phyloP scores from a whole-genome alignment of 2,888 invertebrate species.

The Biston betularia region DNA sequence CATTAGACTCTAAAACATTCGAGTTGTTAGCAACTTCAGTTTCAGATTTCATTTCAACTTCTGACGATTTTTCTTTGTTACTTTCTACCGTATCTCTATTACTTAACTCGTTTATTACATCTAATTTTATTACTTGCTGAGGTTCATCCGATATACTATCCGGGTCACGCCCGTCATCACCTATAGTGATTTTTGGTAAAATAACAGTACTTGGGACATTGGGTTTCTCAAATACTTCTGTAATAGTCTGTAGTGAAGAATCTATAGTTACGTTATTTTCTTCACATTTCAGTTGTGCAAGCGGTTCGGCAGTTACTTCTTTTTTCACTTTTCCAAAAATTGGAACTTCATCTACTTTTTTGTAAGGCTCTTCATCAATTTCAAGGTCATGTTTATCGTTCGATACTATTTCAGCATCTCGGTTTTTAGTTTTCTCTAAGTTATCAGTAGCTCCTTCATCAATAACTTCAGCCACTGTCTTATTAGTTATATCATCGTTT shows the following conservation, averaged over 20 bases:
- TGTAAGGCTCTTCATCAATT: not conserved
- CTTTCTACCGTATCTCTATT: not conserved
- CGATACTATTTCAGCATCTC: not conserved
- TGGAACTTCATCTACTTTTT: not conserved
- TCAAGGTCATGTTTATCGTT: constrained; percentile 6
- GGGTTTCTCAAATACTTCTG: constrained; percentile 42
- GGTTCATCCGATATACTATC: constrained; percentile 1
- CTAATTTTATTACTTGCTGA: not conserved
- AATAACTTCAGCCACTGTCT: not conserved
- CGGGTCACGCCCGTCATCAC: not conserved
- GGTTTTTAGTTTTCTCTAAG: not conserved
- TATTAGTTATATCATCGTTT: not conserved
- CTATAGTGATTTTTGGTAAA: constrained; percentile 25
- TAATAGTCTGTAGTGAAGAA: constrained; percentile 21
- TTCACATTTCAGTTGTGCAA: constrained; percentile 9
- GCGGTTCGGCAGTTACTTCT: constrained; percentile 13
- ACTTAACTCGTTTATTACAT: not conserved
- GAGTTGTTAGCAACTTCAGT: not conserved
- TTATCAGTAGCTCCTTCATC: not conserved
- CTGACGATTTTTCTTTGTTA: not conserved
- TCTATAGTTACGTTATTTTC: constrained; percentile 16
- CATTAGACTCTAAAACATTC: not conserved
- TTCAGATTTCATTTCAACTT: constrained; percentile 1
- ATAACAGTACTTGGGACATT: constrained; percentile 16
- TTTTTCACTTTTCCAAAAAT: constrained; percentile 22